Percentiles rank a stretch among this genome's conserved stretches.
Evolutionary conservation across 2,797 vertebrate species (phyloP).

Genomic region (Lacerta agilis): DNA sequence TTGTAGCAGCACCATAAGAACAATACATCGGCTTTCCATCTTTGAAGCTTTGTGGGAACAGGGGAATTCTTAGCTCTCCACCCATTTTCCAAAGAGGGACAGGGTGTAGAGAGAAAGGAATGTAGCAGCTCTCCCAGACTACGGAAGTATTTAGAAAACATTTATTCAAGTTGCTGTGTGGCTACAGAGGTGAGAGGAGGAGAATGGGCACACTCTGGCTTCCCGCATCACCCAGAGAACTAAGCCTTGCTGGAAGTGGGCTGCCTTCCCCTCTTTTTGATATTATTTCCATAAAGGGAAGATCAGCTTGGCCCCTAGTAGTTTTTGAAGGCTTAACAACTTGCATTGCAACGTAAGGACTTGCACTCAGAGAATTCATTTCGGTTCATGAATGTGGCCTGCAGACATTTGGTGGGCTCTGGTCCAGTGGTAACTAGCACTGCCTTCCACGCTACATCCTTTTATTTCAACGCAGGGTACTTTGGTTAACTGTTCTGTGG

Average conservation of each 20-base stretch:
- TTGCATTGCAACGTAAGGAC: no score
- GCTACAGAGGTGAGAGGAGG: not conserved
- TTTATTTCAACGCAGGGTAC: not conserved
- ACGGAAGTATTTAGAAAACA: not conserved
- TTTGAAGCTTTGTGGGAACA: conserved; percentile 32
- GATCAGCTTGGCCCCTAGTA: not conserved
- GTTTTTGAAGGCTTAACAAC: not conserved
- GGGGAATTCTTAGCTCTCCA: not conserved
- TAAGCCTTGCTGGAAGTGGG: not conserved
- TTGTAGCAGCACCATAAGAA: conserved; percentile 10
- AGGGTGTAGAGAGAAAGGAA: not conserved
- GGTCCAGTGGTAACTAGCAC: not conserved
- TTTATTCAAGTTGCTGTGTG: not conserved
- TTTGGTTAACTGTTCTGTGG: not conserved
- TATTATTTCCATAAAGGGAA: not conserved
- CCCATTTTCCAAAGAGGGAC: not conserved
- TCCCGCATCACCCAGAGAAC: not conserved
- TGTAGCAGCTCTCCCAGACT: not conserved
- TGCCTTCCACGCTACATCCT: not conserved
- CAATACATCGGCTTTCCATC: not conserved
- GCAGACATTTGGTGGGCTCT: not conserved
- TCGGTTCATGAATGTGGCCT: not conserved
- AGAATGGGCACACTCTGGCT: not conserved
- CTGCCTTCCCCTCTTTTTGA: not conserved
- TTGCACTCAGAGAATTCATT: not conserved